Conservation (phyloP, 1,140 invertebrate species). For the Hesperophylax magnus region DNA sequence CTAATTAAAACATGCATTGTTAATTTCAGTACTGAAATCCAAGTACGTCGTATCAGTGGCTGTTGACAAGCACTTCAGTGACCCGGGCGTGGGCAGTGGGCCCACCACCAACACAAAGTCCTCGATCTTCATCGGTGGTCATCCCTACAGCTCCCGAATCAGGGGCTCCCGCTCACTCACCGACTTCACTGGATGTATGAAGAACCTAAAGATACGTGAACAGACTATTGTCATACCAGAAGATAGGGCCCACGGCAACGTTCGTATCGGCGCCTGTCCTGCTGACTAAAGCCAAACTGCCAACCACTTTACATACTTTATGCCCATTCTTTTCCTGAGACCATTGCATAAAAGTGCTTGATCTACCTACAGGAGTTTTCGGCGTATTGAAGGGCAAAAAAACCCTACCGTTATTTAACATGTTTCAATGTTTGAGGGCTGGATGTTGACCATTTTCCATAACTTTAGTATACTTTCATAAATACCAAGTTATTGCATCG, state of each 20-base stretch:
- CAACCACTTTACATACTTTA: no score
- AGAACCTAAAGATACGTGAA: conserved; percentile 75
- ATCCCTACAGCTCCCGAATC: conserved; percentile 73
- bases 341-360: no score
- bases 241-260: background rate
- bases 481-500: no score
- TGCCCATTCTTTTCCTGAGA: no score
- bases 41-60: conserved; percentile 87
- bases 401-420: no score
- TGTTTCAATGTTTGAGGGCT: no score
- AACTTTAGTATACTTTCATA: no score
- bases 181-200: conserved; percentile 89
- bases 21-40: conserved; percentile 82
- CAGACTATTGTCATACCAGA: background rate
- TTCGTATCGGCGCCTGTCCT: conserved; percentile 3
- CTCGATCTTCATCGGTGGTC: conserved; percentile 91
- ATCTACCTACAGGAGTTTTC: no score
- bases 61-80: conserved; percentile 81
- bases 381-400: no score
- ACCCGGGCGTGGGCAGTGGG: conserved; percentile 77
- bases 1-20: conserved; percentile 39
- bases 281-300: background rate
- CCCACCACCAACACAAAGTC: conserved; percentile 85
- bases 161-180: conserved; percentile 73
- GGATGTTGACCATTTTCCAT: no score